Conservation (phyloP, 2,888 invertebrate species). For the Periphyllus acericola region DNA sequence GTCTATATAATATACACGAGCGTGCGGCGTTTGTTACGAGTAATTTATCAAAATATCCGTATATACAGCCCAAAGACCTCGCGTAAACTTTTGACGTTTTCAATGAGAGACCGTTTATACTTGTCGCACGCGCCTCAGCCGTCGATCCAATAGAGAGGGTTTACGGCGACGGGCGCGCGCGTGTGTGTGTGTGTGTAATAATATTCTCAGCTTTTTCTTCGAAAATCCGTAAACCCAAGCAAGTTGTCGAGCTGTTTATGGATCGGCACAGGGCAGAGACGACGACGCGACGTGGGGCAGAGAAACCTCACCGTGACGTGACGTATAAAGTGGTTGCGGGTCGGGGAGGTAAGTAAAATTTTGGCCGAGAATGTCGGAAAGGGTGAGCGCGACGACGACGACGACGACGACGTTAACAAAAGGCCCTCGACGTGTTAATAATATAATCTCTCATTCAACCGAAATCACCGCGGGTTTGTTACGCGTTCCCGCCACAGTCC, state of each 20-base stretch:
- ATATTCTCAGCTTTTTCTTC: not conserved
- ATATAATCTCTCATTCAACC: slow-evolving; percentile 39
- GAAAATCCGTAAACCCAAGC: slow-evolving; percentile 2
- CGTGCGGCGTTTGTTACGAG: slow-evolving; percentile 11
- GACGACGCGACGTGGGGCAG: not conserved
- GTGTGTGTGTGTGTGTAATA: not conserved
- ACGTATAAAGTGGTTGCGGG: not conserved
- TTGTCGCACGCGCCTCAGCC: slow-evolving; percentile 44
- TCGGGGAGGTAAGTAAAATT: not conserved
- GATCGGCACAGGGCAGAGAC: not conserved
- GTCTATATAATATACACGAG: not conserved
- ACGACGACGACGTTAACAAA: slow-evolving; percentile 21
- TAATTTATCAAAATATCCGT: slow-evolving; percentile 57
- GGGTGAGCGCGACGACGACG: not conserved
- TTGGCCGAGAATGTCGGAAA: not conserved
- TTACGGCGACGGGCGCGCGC: not conserved
- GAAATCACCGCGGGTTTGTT: slow-evolving; percentile 47
- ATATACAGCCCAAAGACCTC: slow-evolving; percentile 27
- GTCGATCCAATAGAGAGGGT: not conserved
- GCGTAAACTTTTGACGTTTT: slow-evolving; percentile 61
- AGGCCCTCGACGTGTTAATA: slow-evolving; percentile 33
- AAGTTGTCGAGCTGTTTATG: slow-evolving; percentile 7
- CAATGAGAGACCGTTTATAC: slow-evolving; percentile 61
- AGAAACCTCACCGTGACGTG: not conserved
- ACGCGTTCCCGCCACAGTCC: not conserved